Evolutionary conservation across 2,113 vertebrate genomes (phyloP).

Genomic region (Odocoileus hemionus): DNA sequence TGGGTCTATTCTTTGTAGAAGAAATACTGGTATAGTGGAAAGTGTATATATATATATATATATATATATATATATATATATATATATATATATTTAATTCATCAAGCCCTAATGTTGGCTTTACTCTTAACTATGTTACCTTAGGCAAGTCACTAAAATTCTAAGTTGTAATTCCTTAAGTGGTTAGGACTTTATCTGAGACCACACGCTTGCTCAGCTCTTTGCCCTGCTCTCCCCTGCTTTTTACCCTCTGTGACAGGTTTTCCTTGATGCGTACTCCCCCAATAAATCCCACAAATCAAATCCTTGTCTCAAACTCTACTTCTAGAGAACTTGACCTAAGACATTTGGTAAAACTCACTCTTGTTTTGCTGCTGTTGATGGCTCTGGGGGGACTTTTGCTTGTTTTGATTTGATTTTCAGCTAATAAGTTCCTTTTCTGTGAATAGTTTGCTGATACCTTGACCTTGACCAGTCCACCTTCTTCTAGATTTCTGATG

Average conservation of each 20-base stretch:
- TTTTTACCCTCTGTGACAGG: background rate
- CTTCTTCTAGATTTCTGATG: background rate
- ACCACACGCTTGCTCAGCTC: background rate
- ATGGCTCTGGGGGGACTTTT: background rate
- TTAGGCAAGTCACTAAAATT: background rate
- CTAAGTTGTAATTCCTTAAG: background rate
- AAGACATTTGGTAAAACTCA: background rate
- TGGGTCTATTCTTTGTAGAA: background rate
- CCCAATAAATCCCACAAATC: background rate
- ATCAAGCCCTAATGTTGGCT: background rate
- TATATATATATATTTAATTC: constrained; percentile 6
- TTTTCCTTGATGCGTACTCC: background rate
- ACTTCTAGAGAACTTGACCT: background rate
- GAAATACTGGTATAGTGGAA: background rate
- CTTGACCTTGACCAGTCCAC: background rate
- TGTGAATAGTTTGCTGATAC: background rate
- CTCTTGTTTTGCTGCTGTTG: background rate
- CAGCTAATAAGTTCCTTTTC: background rate
- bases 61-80: background rate
- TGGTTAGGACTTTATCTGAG: background rate
- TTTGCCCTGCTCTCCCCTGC: background rate
- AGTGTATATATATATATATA: background rate
- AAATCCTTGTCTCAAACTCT: background rate
- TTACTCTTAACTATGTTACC: background rate
- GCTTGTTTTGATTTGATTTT: background rate